Conservation (phyloP, 1,140 invertebrate species). For the Brachionus koreanus region DNA sequence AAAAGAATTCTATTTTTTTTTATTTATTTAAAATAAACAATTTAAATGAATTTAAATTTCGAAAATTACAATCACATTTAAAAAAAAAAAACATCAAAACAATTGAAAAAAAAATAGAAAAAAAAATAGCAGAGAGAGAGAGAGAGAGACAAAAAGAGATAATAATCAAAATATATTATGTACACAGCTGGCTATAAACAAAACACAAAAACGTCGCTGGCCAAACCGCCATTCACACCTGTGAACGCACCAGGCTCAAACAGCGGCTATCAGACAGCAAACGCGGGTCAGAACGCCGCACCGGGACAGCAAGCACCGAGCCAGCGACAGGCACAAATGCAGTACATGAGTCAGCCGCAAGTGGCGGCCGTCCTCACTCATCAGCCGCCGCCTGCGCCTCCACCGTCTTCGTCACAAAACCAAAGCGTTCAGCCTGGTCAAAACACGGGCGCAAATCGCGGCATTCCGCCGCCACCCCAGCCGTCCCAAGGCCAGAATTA, state of each 20-base stretch:
- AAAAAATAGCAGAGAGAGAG: no score
- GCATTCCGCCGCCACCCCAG: neutral
- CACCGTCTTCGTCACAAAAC: neutral
- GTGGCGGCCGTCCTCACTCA: neutral
- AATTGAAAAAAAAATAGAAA: neutral
- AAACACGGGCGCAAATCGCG: neutral
- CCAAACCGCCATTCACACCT: neutral
- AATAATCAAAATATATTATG: neutral
- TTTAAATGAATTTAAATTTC: neutral
- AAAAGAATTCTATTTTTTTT: no score
- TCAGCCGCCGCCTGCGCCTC: neutral
- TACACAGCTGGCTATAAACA: neutral
- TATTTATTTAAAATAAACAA: no score
- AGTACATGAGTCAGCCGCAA: neutral
- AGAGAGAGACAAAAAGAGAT: no score
- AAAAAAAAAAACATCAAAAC: neutral
- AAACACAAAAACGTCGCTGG: neutral
- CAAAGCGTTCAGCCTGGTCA: neutral
- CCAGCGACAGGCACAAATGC: neutral
- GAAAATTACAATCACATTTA: neutral
- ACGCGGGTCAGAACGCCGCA: neutral
- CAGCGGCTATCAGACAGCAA: neutral
- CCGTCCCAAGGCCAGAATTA: neutral
- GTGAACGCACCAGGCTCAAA: neutral
- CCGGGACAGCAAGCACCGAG: neutral